These are phyloP conservation scores for Sebastes nivosus DNA, from an alignment of 2,797 vertebrate genomes.

Conservation along the genomic window DNA sequence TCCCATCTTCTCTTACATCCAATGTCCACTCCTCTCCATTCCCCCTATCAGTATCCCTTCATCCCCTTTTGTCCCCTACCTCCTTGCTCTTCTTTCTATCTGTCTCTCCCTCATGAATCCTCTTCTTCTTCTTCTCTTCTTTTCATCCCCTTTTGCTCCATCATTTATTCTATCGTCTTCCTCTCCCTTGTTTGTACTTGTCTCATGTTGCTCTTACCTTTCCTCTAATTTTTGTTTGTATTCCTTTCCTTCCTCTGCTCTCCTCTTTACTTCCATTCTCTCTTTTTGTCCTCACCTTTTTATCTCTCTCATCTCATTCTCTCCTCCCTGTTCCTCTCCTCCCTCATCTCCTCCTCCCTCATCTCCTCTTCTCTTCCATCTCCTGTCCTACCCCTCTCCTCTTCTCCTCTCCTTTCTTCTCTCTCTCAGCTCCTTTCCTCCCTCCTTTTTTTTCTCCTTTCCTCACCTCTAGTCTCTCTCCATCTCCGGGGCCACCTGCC, in stretches of 20 bases:
- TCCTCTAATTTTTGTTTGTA: background rate
- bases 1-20: background rate
- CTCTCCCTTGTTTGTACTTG: background rate
- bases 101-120: background rate
- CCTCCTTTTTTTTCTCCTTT: background rate
- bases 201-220: background rate
- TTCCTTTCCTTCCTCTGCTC: background rate
- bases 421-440: too few relatives aligned
- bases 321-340: too few relatives aligned
- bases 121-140: background rate
- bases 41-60: background rate
- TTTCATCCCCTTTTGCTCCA: background rate
- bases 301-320: background rate
- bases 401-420: background rate
- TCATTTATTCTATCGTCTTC: rapidly evolving
- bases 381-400: background rate
- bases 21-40: background rate
- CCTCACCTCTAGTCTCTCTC: background rate
- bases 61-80: too few relatives aligned
- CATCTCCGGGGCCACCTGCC: background rate
- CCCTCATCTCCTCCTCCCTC: too few relatives aligned
- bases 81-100: background rate
- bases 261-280: background rate
- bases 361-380: background rate
- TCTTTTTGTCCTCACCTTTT: background rate